Base-by-base conservation (phyloP, 2,888 invertebrate species). In the Tinea semifulvella region DNA sequence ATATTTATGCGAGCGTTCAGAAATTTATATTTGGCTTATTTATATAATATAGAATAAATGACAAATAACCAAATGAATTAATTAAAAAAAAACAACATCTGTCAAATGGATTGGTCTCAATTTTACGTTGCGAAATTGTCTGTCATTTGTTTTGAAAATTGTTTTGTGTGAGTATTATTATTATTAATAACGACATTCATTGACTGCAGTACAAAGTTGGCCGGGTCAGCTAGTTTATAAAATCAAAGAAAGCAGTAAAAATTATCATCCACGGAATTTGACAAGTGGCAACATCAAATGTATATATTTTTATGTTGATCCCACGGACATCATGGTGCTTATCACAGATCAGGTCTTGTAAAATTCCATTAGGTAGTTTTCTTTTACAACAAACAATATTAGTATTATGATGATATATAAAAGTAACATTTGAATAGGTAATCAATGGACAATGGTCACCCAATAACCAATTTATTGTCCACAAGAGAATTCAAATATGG, bases 401-500 rank as follows among this genome's bases (percentile, higher is more conserved):
- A n/a, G 16, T 36, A 36, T 36, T 4, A 18, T 18, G 14, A 16
- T 16, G 17, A 36, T 18, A 36, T n/a, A n/a, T 36, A 36, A 36
- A 36, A 36, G 14, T 36, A 36, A 36, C 36, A 18, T 18, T 6
- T 36, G 36, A 36, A 36, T 36, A 36, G 36, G 36, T 18, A 14
- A 36, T 36, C 36, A 36, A 36, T 36, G 36, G 36, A 36, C 36
- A 36, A 36, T 36, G 10, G 18, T 36, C 17, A 18, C 7, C 36
- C 36, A 36, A 36, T 36, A 18, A 36, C 36, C 18, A 36, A 36
- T 36, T 18, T 36, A 16, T 6, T 18, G 36, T 36, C 36, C 36
- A 36, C 36, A 36, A 18, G 36, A 18, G 36, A 40, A 22, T 22
- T 6, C 40, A 40, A 40, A 40, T 40, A 40, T 22, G 22, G 40